These are phyloP conservation scores for Arrhamphus sclerolepis DNA, from an alignment of 2,797 vertebrate species.

Conservation along the genomic window DNA sequence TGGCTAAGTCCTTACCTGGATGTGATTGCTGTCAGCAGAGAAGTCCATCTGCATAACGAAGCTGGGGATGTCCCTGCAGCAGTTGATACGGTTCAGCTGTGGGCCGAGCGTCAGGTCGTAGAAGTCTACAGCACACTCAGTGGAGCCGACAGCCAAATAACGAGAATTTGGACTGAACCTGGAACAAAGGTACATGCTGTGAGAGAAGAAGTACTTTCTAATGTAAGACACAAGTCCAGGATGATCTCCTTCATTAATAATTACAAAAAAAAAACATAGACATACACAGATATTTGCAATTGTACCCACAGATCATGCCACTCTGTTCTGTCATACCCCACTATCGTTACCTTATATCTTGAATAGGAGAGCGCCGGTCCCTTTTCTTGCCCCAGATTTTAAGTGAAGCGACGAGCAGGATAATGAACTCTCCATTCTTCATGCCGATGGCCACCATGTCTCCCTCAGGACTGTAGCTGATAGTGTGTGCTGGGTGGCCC, in stretches of 20 bases:
- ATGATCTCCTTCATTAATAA: not conserved
- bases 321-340: not conserved
- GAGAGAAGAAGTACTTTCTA: too few relatives aligned
- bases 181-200: slow-evolving; percentile 1
- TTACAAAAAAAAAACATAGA: not conserved
- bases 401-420: slow-evolving; percentile 92
- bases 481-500: slow-evolving; percentile 90
- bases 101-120: slow-evolving; percentile 92
- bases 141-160: slow-evolving; percentile 94
- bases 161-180: slow-evolving; percentile 96
- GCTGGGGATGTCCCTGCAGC: slow-evolving; percentile 95
- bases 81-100: slow-evolving; percentile 93
- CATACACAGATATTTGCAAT: too few relatives aligned
- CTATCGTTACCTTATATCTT: slow-evolving; percentile 89
- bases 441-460: slow-evolving; percentile 99
- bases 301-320: too few relatives aligned
- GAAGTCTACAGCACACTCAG: slow-evolving; percentile 94
- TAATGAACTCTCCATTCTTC: slow-evolving; percentile 98
- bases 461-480: slow-evolving; percentile 94
- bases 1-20: slow-evolving; percentile 71
- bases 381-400: slow-evolving; percentile 99
- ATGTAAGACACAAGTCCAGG: too few relatives aligned
- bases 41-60: slow-evolving; percentile 98
- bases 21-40: slow-evolving; percentile 87
- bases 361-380: slow-evolving; percentile 91